Evolutionary conservation across 1,140 invertebrate genomes (phyloP), one percentile per base, ranked within the genome.

Genomic region (Anastatus disparis): DNA sequence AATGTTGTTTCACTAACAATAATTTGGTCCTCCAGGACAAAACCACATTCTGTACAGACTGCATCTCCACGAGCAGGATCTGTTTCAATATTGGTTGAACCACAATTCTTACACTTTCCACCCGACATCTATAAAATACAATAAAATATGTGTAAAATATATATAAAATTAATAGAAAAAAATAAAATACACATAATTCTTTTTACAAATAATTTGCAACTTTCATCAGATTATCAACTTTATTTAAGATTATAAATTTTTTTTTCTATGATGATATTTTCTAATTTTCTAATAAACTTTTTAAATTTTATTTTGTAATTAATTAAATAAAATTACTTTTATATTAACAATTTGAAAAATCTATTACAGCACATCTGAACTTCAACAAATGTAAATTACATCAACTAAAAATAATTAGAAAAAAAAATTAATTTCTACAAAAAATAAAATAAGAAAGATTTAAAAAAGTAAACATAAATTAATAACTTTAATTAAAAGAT

Each of bases 1-100:
- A 98, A 99, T 81, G 97, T 94, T 58, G 98, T 91, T 84, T 99
- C 97, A 3, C 94, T 95, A 26, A 99, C 96, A 80, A 99, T 99
- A 55, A 97, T 92, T 77, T 94, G 96, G 76, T 98, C 96, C 82
- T 99, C 97, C 3, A 99, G 83, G 2, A 99, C 97, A 35, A 94
- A 92, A 48, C 97, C 98, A 88, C 98, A 99, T 76, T 93, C 92
- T 35, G 94, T 98, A 87, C 98, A 99, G 0, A 98, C 95, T 42
- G 95, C 94, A 90, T 98, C 96, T 52, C 97, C 97, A 79, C 96
- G 87, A 38, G 93, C 90, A 77, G 94, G 92, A 86, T 98, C 97
- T 61, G 93, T 93, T 85, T 98, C 96, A 66, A 98, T 95, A 52
- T 97, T 94, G n/a, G 92, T 94, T 62, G 95, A 95, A 8, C 95